Evolutionary conservation across 2,113 vertebrate genomes (phyloP), one percentile per base, ranked within the genome.

Genomic region (Hippoglossus stenolepis): DNA sequence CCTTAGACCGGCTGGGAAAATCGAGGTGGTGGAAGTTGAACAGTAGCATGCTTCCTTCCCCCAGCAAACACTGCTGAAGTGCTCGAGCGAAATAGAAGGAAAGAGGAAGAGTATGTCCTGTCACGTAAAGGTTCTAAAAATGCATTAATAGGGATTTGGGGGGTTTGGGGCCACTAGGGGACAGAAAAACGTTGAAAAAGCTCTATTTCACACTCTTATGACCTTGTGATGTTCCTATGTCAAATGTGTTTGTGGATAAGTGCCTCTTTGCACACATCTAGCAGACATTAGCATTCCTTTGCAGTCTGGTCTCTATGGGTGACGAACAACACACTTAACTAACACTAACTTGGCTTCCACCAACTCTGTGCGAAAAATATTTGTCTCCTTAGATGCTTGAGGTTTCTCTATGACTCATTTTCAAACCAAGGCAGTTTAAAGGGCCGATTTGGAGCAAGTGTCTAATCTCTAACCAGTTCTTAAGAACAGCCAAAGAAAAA

Each of bases 31-130:
- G 54, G 59, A 87, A 63, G 79, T 31, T 54, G 23, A 70, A 76
- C 67, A 31, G 57, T 35, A 70, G 61, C 59, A 18, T 21, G 12
- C 65, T 82, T 87, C 66, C 51, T 82, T 77, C 67, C 67, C 58
- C 56, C 63, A 77, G 53, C 56, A 79, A 85, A 74, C 47, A 49
- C 35, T 17, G 12, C 43, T 58, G n/a, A 54, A 70, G 65, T 31
- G 62, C 43, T 65, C 4, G 1, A 17, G 63, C 1, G 1, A 23
- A 13, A 53, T 20, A 67, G 51, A 65, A 31, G 31, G 60, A 73
- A 59, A 77, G 65, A 40, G 10, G 2, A 45, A 28, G 7, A 54
- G 20, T 15, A 21, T 23, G 51, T 49, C 64, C 59, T 68, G 24
- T 28, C 10, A 13, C 21, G 6, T 24, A 35, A 35, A 21, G 12